Percentiles rank a stretch among this genome's conserved stretches.
phyloP scores from a whole-genome alignment of 2,113 vertebrate genomes.

The Podarcis muralis region DNA sequence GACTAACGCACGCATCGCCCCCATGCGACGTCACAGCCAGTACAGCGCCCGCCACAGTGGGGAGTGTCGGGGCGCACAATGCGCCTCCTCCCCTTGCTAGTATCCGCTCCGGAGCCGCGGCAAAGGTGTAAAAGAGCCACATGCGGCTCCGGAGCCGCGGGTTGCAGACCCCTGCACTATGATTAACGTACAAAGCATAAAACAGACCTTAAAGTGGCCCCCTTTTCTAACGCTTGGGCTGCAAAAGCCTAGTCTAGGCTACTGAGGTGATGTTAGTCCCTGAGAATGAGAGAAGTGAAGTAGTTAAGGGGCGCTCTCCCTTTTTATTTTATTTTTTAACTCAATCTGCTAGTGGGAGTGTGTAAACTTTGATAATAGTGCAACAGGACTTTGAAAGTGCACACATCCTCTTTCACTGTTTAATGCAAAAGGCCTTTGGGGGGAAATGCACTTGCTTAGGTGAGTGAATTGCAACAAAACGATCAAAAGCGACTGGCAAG shows the following conservation, averaged over 20 bases:
- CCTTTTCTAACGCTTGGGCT: background rate
- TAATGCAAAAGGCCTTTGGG: rapidly evolving
- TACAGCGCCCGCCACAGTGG: too few species aligned
- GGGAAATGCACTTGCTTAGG: background rate
- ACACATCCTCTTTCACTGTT: background rate
- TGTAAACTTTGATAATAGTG: background rate
- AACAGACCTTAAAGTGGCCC: background rate
- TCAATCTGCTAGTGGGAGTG: background rate
- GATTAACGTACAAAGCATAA: background rate
- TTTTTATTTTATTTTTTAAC: background rate
- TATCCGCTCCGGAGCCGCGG: too few species aligned
- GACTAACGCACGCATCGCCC: too few species aligned
- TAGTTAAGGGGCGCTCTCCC: background rate
- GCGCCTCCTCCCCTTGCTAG: too few species aligned
- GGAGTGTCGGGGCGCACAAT: too few species aligned
- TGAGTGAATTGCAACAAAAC: background rate
- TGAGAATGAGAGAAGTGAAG: background rate
- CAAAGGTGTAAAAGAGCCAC: too few species aligned
- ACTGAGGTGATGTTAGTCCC: background rate
- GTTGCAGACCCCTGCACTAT: too few species aligned
- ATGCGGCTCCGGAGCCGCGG: too few species aligned
- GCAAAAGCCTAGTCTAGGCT: background rate
- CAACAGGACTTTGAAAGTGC: background rate
- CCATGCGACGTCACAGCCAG: too few species aligned
- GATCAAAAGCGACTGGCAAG: background rate